Percentiles rank a stretch among this genome's conserved stretches.
These are phyloP conservation scores for Lamellibrachia luymesi DNA, from an alignment of 1,140 invertebrate species.

Conservation along the genomic window DNA sequence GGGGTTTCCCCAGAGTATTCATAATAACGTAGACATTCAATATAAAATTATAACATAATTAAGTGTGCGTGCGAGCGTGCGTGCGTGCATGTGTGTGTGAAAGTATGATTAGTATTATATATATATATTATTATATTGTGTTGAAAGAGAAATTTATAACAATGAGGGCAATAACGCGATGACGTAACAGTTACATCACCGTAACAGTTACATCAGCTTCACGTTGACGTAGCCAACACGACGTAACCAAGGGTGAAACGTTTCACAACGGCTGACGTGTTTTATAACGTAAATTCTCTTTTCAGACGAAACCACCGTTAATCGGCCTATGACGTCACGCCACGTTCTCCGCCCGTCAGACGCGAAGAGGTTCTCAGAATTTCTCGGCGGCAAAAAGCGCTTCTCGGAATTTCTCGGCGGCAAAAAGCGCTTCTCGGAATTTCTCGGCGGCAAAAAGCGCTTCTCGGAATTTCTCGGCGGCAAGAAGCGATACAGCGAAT, in stretches of 20 bases:
- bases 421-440: conserved; percentile 37
- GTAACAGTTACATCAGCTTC: not conserved
- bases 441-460: conserved; percentile 35
- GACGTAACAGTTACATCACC: not conserved
- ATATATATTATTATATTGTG: not conserved
- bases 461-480: conserved; percentile 36
- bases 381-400: conserved; percentile 32
- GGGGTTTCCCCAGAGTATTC: no score
- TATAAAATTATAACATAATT: no score
- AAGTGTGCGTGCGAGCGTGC: no score
- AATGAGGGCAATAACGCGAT: not conserved
- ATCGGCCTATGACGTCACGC: not conserved
- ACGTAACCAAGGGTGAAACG: not conserved
- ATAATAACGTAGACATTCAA: no score
- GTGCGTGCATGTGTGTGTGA: no score
- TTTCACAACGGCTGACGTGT: not conserved
- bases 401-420: not conserved
- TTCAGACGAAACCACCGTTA: not conserved
- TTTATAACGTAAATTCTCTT: not conserved
- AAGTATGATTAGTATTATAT: no score
- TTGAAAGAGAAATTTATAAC: not conserved
- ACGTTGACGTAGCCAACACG: not conserved
- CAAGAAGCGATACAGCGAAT: conserved; percentile 34
- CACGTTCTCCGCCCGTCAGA: not conserved
- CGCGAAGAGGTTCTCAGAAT: conserved; percentile 35